Evolutionary conservation across 2,113 vertebrate genomes (phyloP).

Genomic region (Panthera tigris): DNA sequence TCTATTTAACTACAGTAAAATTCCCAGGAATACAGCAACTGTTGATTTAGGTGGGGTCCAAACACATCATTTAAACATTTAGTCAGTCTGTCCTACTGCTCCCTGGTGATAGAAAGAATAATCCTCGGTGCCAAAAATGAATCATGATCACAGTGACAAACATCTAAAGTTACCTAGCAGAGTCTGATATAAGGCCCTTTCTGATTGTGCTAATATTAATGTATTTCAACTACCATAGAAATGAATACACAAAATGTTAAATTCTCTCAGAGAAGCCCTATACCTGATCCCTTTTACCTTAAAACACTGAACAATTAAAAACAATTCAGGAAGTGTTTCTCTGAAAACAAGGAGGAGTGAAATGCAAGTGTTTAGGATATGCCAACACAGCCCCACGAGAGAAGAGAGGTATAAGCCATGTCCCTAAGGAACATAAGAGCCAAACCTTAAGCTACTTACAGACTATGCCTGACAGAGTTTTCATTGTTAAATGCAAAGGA

Average conservation of each 20-base stretch:
- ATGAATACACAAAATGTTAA: not conserved
- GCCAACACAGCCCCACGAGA: not conserved
- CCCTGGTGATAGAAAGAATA: not conserved
- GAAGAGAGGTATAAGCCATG: not conserved
- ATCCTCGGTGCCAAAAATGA: not conserved
- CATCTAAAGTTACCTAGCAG: not conserved
- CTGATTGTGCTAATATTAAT: not conserved
- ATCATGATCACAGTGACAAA: not conserved
- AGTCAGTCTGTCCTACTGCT: not conserved
- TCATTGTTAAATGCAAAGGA: not conserved
- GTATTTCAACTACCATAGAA: not conserved
- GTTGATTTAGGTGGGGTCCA: not conserved
- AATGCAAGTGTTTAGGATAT: not conserved
- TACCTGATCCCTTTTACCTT: not conserved
- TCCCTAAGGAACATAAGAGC: too few relatives aligned
- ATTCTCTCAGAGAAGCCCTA: not conserved
- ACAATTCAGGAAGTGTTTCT: not conserved
- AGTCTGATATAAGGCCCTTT: not conserved
- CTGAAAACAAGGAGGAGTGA: not conserved
- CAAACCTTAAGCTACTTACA: not conserved
- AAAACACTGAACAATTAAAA: not conserved
- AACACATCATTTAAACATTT: not conserved
- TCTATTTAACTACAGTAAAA: not conserved
- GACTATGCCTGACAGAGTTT: not conserved
- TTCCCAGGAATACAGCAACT: not conserved